Conservation (phyloP, 2,888 invertebrate species). For the Diachrysia chrysitis region DNA sequence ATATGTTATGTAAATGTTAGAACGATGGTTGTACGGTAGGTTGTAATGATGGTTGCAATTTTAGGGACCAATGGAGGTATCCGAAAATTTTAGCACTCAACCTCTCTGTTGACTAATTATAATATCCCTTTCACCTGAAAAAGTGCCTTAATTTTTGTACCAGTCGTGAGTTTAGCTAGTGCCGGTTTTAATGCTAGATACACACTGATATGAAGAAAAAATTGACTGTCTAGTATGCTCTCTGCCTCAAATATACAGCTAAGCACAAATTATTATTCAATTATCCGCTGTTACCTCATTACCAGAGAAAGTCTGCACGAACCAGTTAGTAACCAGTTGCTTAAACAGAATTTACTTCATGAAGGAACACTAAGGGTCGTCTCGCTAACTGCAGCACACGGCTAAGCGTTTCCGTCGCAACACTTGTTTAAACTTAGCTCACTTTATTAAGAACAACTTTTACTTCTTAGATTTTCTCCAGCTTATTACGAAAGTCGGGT, state of each 20-base stretch:
- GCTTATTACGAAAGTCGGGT: slow-evolving; percentile 5
- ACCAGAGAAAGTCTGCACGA: not conserved
- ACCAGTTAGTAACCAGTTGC: slow-evolving; percentile 21
- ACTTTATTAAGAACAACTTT: slow-evolving; percentile 24
- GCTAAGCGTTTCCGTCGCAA: slow-evolving; percentile 39
- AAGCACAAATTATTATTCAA: not conserved
- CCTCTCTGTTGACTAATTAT: too few species aligned
- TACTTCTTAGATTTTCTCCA: slow-evolving; percentile 10
- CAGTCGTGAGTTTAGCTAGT: too few species aligned
- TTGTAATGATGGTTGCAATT: not conserved
- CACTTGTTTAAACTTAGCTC: slow-evolving; percentile 31
- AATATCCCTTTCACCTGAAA: too few species aligned
- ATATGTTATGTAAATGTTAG: not conserved
- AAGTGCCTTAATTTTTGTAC: too few species aligned
- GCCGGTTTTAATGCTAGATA: too few species aligned
- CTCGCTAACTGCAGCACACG: slow-evolving; percentile 22
- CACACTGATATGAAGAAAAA: too few species aligned
- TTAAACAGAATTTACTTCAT: not conserved
- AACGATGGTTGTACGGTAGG: slow-evolving; percentile 6
- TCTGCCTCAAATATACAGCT: too few species aligned
- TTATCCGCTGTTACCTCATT: not conserved
- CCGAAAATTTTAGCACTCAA: not conserved
- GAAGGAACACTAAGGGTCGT: slow-evolving; percentile 9
- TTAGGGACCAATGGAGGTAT: not conserved
- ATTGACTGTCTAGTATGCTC: too few species aligned